Base-by-base conservation (phyloP, 2,797 vertebrate genomes). In the Poeciliopsis presidionis region DNA sequence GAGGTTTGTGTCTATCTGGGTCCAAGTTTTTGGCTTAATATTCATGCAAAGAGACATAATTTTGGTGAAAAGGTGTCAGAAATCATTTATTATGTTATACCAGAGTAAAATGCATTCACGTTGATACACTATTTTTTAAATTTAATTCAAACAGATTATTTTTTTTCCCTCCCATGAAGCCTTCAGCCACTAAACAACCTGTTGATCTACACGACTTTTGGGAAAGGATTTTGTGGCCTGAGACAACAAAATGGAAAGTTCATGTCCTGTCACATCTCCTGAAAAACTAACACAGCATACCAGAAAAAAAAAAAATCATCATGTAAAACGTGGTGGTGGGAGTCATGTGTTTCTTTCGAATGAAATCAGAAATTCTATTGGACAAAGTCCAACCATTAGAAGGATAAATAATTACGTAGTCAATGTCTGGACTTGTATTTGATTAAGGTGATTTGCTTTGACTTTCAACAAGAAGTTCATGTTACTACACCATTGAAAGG, bases 1-100 rank as follows among this genome's bases (percentile, higher is more conserved):
- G 25, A 41, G 75, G 82, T 67, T 75, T 74, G 39, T 43, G 41
- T 70, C 67, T 79, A 73, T 82, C 71, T 74, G 59, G 72, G 53
- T 74, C n/a, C 57, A 53, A 81, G 55, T 45, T 16, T 70, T 45
- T 45, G 25, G 13, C 43, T 70, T 46, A 3, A 18, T 28, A 43
- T 14, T n/a, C 25, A n/a, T 70, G 12, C 25, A 45, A 5, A 18
- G 45, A 46, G 36, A 70, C 41, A 70, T 43, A 69, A 12, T 45
- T n/a, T 45, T 6, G 5, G 9, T 70, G 39, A 7, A 46, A 46
- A n/a, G 6, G 13, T 43, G 39, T 69, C 9, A 43, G 39, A 43
- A 67, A 12, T 33, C 0, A 43, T 41, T 43, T 25, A 41, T 69
- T 43, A 45, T 45, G 11, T 43, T n/a, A 69, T n/a, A 5, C 65